Base-by-base conservation (phyloP, 2,797 vertebrate genomes). In the Serranus cabrilla region DNA sequence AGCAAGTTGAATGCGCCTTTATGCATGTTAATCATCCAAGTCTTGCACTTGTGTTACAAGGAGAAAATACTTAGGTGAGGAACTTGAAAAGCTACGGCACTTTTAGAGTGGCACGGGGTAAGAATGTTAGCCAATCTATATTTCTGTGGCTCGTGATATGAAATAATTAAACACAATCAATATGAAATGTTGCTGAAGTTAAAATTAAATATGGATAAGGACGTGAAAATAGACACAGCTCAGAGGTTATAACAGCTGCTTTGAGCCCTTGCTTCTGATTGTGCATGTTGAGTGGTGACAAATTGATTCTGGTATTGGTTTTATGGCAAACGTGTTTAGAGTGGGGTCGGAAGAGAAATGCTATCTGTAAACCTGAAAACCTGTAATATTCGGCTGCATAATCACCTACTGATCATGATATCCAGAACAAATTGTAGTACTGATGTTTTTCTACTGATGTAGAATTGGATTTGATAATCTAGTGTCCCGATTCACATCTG, bases 1-100 rank as follows among this genome's bases (percentile, higher is more conserved):
- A 85, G 73, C 90, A 84, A 88, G 87, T 86, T 85, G 78, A 91
- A 85, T 79, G 76, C 79, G 91, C 89, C 92, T 90, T 91, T 92
- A 83, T 78, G 89, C 86, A 92, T 94, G 89, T 93, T 94, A 93
- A 95, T 94, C 83, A 84, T 87, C 64, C 71, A 67, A 84, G 86
- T 78, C 81, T 83, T 83, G 57, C 81, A 60, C 76, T 78, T 10
- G 20, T 70, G 65, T 70, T 83, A 70, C 75, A 37, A 42, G 58
- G 74, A 73, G 58, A 47, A 77, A 84, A 65, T 71, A 77, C 54
- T 60, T 17, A 0, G 37, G 46, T 31, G 51, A 62, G 45, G 65
- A 84, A 74, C 57, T 76, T 71, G 9, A 34, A 55, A 78, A 62
- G 31, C 55, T 37, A 5, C 5, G 21, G 17, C n/a, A 1, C 69